These are phyloP conservation scores for Sinohyriopsis cumingii DNA, from an alignment of 2,888 invertebrate genomes.

Conservation along the genomic window DNA sequence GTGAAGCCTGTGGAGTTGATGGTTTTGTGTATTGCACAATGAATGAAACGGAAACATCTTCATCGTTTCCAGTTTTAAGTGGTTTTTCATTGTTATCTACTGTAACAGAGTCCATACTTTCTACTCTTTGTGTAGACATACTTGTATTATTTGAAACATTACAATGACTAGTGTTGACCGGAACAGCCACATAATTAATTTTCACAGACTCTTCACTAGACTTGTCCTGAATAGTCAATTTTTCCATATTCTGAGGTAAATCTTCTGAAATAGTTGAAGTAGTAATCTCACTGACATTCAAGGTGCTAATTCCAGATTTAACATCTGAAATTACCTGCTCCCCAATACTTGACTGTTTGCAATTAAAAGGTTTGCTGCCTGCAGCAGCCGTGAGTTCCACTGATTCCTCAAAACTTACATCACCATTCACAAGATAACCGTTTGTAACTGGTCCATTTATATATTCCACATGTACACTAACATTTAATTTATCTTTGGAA, in stretches of 20 bases:
- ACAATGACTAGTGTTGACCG: too few species aligned
- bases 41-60: slow-evolving; percentile 5
- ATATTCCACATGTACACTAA: not conserved
- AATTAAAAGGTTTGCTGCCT: not conserved
- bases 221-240: too few species aligned
- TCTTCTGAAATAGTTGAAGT: not conserved
- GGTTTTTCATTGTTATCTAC: too few species aligned
- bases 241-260: too few species aligned
- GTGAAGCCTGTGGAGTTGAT: not conserved
- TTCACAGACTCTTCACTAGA: too few species aligned
- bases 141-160: too few species aligned
- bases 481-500: not conserved
- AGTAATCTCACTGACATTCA: not conserved
- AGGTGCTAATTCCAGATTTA: not conserved
- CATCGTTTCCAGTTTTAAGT: not conserved
- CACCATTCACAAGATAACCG: slow-evolving; percentile 1
- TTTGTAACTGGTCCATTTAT: slow-evolving; percentile 1
- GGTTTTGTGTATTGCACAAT: not conserved
- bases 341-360: not conserved
- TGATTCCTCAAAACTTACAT: not conserved
- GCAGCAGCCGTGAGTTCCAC: not conserved
- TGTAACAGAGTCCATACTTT: too few species aligned
- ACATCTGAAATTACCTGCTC: not conserved
- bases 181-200: too few species aligned
- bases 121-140: too few species aligned